Base-by-base conservation (phyloP, 1,140 invertebrate species). In the Plutomurus gul region DNA sequence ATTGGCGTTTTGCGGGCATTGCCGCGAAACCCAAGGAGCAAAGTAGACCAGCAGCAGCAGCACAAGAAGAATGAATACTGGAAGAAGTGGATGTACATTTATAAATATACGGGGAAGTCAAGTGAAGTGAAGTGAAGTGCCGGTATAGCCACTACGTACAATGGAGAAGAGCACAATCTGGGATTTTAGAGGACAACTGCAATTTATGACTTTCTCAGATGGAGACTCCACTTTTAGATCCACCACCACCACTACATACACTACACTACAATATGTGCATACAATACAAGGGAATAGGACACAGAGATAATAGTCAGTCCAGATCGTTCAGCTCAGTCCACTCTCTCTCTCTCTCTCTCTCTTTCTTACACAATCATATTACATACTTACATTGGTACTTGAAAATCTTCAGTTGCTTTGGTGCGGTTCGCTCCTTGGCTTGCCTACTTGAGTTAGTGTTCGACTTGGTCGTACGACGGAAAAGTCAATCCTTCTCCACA, bases 151-250 rank as follows among this genome's bases (percentile, higher is more conserved):
- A 16, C n/a, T 18, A 6, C 36, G 36, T 65, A 65, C 30, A 1
- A 13, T 33, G 16, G n/a, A 6, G 27, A 40, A 51, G 33, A 51
- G 37, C 40, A 77, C 51, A 77, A 70, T 70, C 51, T 49, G 76
- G 76, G 76, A 78, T 72, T 78, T 77, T 73, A 72, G 76, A 72
- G 76, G 76, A 78, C 76, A 78, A 78, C 49, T 78, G 76, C 76
- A 78, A 78, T 78, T 78, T 78, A 78, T 78, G 76, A 72, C 76
- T 78, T 78, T 78, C 70, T 78, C 76, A 77, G 25, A 70, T 33
- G 11, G 16, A 65, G 56, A 65, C n/a, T 65, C 2, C 39, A n/a
- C 10, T 3, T 13, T n/a, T 43, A 10, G 39, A 13, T 3, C 39
- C 11, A 43, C 39, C n/a, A 43, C 39, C 39, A 43, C 2, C 39